A percentile compares a stretch with the other conserved stretches of the same genome.
These are phyloP conservation scores for Aleiodes alternator DNA, from an alignment of 2,888 invertebrate genomes.

Conservation along the genomic window DNA sequence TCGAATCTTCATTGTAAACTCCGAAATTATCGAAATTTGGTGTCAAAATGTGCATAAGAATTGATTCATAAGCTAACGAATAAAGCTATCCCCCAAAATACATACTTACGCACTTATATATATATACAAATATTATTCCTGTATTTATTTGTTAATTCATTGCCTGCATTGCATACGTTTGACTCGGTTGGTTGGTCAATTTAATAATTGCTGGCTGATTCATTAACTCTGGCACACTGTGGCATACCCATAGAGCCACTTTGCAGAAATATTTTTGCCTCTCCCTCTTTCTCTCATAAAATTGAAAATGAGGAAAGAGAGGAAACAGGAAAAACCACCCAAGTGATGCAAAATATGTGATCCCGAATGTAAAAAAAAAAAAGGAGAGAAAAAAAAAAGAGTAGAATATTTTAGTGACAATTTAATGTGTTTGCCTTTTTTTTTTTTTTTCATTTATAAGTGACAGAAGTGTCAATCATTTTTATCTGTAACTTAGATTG, in stretches of 20 bases:
- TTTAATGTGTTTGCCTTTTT: slow-evolving; percentile 19
- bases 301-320: not conserved
- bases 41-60: slow-evolving; percentile 35
- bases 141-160: slow-evolving; percentile 61
- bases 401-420: slow-evolving; percentile 21
- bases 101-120: not conserved
- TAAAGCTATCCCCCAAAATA: slow-evolving; percentile 15
- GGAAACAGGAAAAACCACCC: not conserved
- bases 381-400: not conserved
- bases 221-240: slow-evolving; percentile 52
- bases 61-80: slow-evolving; percentile 44
- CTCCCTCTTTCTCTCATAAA: not conserved
- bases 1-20: not conserved
- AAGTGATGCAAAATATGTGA: not conserved
- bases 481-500: slow-evolving; percentile 21
- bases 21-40: slow-evolving; percentile 19
- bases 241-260: slow-evolving; percentile 22
- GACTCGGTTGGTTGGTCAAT: slow-evolving; percentile 62
- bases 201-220: slow-evolving; percentile 65
- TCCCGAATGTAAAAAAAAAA: no score
- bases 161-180: slow-evolving; percentile 55
- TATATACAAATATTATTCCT: slow-evolving; percentile 43
- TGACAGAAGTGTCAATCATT: slow-evolving; percentile 26
- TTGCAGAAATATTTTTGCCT: slow-evolving; percentile 21
- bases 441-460: slow-evolving; percentile 11